Base-by-base conservation (phyloP, 2,888 invertebrate genomes). In the Trissonchulus sp. region DNA sequence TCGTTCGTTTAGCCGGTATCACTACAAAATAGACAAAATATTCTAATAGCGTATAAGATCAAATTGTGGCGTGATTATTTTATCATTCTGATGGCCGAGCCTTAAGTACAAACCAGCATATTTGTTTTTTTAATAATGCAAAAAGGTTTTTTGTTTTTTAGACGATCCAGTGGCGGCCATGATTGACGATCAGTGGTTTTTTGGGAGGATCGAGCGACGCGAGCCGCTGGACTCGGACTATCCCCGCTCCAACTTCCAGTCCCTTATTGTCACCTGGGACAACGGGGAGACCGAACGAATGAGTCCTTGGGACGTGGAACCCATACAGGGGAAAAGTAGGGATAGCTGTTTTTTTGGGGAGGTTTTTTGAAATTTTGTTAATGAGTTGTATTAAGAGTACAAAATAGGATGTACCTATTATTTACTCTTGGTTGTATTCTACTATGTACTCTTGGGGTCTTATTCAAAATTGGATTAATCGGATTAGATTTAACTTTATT, bases 111-210 rank as follows among this genome's bases (percentile, higher is more conserved):
- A n/a, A n/a, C n/a, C n/a, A n/a, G n/a, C n/a, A n/a, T n/a, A n/a
- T n/a, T n/a, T n/a, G n/a, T n/a, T n/a, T n/a, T n/a, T n/a, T n/a
- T n/a, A n/a, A n/a, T n/a, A n/a, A n/a, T n/a, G n/a, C n/a, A n/a
- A n/a, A n/a, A n/a, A n/a, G n/a, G n/a, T n/a, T n/a, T 18, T 69
- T 34, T 18, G 36, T 71, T 28, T 68, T 76, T 31, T 76, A 30
- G 81, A 81, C 30, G 76, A 77, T 34, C 88, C 90, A 77, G 93
- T 94, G 86, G 90, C 93, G 30, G 94, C 94, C 82, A 91, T 95
- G 90, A 95, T 96, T 79, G 94, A 96, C 84, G 94, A 95, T 84
- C 90, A 91, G 71, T 98, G 98, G 98, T 98, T 95, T 95, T 90
- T 92, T 84, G 98, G 98, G 0, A 89, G 89, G 76, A 91, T 94